Evolutionary conservation across 2,113 vertebrate species (phyloP).

Genomic region (Mustela lutreola): DNA sequence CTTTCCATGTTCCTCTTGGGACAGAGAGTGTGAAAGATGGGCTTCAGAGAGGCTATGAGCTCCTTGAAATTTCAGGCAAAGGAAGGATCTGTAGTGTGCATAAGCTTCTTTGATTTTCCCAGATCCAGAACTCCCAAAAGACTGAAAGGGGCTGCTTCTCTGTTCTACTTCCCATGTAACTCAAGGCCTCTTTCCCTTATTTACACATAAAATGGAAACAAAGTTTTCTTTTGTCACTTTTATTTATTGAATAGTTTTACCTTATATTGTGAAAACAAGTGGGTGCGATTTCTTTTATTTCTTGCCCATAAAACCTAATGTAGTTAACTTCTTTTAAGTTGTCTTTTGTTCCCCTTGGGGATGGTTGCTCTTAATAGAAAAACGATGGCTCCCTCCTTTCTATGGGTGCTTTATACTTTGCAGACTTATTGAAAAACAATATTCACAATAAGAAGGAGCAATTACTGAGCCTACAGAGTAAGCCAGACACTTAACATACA

Average conservation of each 20-base stretch:
- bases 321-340: constrained; percentile 15
- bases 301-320: neutral
- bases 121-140: neutral
- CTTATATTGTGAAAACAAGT: constrained; percentile 41
- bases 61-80: neutral
- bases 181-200: neutral
- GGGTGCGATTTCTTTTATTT: constrained; percentile 32
- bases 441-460: constrained; percentile 7
- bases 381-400: neutral
- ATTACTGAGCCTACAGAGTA: constrained; percentile 17
- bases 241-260: constrained; percentile 3
- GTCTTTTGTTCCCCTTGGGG: neutral
- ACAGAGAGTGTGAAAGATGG: neutral
- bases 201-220: constrained; percentile 23
- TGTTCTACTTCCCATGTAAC: neutral
- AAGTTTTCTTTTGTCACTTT: constrained; percentile 56
- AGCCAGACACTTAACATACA: neutral
- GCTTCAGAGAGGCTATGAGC: constrained; percentile 24
- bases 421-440: constrained; percentile 39
- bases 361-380: neutral
- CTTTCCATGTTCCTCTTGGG: neutral
- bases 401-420: neutral
- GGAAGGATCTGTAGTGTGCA: neutral
- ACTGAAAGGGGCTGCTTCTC: neutral
- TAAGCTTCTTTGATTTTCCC: neutral